Percentiles rank a stretch among this genome's conserved stretches.
Evolutionary conservation across 2,113 vertebrate genomes (phyloP).

Genomic region (Plotosus lineatus): DNA sequence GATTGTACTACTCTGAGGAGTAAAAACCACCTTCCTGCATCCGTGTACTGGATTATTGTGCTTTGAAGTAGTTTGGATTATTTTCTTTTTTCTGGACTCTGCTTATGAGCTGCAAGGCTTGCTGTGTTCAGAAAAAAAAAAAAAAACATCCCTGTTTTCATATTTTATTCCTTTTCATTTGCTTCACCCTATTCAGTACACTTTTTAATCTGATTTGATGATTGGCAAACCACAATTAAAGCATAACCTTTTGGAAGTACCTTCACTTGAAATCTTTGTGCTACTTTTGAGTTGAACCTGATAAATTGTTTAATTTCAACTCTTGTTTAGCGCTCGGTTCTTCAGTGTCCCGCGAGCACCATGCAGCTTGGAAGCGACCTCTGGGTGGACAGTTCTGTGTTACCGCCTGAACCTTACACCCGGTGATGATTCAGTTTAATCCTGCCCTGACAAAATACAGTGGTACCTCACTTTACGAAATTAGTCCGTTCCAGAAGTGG

Average conservation of each 20-base stretch:
- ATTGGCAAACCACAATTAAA: slow-evolving; percentile 62
- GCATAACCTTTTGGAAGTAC: slow-evolving; percentile 52
- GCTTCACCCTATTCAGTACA: slow-evolving; percentile 41
- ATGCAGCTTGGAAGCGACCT: too few species aligned
- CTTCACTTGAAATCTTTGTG: slow-evolving; percentile 30
- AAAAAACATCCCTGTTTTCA: slow-evolving; percentile 54
- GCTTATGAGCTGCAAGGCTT: background rate
- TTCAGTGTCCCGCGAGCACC: too few species aligned
- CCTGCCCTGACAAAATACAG: too few species aligned
- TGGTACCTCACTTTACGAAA: too few species aligned
- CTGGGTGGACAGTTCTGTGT: too few species aligned
- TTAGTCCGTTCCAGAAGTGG: too few species aligned
- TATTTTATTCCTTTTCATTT: background rate
- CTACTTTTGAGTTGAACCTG: background rate
- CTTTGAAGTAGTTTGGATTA: slow-evolving; percentile 78
- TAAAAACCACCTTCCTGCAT: slow-evolving; percentile 51
- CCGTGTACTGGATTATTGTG: slow-evolving; percentile 69
- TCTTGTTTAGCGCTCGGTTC: too few species aligned
- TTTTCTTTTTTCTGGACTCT: slow-evolving; percentile 1
- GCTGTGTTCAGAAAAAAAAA: background rate
- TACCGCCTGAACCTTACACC: too few species aligned
- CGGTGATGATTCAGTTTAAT: too few species aligned
- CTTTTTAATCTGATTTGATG: slow-evolving; percentile 53
- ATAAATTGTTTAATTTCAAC: background rate
- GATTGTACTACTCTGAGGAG: slow-evolving; percentile 67